Evolutionary conservation across 2,113 vertebrate genomes (phyloP), one percentile per base, ranked within the genome.

Genomic region (Isurus oxyrinchus): DNA sequence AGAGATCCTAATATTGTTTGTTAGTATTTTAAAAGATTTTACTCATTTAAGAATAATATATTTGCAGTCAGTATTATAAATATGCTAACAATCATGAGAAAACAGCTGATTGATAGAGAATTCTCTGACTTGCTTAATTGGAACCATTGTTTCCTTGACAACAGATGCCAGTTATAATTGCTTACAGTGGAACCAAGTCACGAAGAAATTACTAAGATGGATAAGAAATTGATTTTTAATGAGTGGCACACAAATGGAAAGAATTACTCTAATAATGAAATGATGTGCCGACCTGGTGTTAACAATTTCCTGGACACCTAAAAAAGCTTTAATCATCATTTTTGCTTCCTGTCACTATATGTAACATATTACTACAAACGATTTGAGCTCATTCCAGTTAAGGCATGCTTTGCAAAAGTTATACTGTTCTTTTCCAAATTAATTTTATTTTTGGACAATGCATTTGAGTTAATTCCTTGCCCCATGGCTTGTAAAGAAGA

Each of bases 81-180:
- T 40, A 59, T 25, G 19, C 8, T 21, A 59, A 66, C 90, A 94
- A 61, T 63, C n/a, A 66, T 40, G 19, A 10, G 59, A 94, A 94
- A 23, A n/a, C 57, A 63, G 35, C 35, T 63, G 59, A 40, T 40
- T 8, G 90, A 63, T 40, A 6, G 35, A 93, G 90, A 94, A n/a
- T 40, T n/a, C 40, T 63, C 59, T 63, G 90, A 40, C 2, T 31
- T 95, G 40, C 5, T 95, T 95, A 95, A 95, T 72, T 7, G 13
- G 16, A 49, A 23, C 40, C 94, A 72, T 31, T 76, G 94, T 95
- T 95, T 95, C 94, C 94, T 95, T 95, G 94, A 95, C 94, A 49
- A 95, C 94, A 53, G 67, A 23, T 95, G 23, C 2, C 66, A 95
- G 94, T 40, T 72, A 69, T 27, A 69, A 95, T 95, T 69, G 94